Evolutionary conservation across 1,140 invertebrate species (phyloP).

Genomic region (Eubasilissa regina): DNA sequence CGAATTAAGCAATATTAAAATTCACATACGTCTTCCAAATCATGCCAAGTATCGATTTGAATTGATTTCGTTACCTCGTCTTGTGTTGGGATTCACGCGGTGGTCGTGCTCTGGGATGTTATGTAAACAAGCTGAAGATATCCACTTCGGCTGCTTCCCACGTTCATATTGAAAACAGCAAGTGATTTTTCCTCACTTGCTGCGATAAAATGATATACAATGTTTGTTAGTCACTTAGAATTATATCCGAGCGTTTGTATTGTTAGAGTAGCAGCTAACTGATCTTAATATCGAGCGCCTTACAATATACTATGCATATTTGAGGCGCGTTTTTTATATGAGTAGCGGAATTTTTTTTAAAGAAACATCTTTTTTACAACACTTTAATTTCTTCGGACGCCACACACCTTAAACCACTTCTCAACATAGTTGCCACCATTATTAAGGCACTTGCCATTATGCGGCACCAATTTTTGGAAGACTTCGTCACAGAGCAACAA

Average conservation of each 20-base stretch:
- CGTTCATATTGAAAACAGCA: conserved; percentile 57
- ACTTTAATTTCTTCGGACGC: no score
- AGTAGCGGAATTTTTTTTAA: no score
- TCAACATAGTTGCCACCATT: no score
- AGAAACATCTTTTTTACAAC: no score
- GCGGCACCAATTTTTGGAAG: no score
- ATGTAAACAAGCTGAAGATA: conserved; percentile 56
- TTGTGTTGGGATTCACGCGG: not conserved
- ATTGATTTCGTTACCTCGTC: conserved; percentile 27
- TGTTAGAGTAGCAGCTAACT: conserved; percentile 11
- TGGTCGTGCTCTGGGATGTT: conserved; percentile 55
- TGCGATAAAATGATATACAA: conserved; percentile 45
- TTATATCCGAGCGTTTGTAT: not conserved
- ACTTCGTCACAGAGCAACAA: no score
- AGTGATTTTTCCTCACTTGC: conserved; percentile 51
- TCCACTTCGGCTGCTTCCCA: conserved; percentile 47
- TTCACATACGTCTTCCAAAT: conserved; percentile 1
- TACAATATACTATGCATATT: not conserved
- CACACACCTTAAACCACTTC: no score
- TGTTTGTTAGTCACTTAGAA: conserved; percentile 33
- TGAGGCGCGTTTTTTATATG: no score
- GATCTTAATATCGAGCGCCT: not conserved
- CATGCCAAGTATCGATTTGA: not conserved
- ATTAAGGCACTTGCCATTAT: no score
- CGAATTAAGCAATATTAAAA: no score